Evolutionary conservation across 2,797 vertebrate genomes (phyloP).

Genomic region (Todus mexicanus): DNA sequence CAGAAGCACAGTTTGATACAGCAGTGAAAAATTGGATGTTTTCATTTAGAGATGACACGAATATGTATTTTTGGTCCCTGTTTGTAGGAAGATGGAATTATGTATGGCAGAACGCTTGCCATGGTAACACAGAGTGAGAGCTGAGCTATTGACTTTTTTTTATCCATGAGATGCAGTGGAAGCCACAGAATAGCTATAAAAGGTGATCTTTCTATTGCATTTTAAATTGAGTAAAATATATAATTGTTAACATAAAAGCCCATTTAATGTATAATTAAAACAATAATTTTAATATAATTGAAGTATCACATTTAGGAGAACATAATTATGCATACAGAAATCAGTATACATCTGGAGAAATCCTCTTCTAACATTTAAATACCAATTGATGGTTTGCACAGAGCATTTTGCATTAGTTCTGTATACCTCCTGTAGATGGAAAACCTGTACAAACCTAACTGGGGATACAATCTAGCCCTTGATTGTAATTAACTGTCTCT

Average conservation of each 20-base stretch:
- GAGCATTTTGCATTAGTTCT: not conserved
- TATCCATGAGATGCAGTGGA: not conserved
- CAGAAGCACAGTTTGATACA: not conserved
- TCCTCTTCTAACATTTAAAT: not conserved
- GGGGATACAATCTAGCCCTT: not conserved
- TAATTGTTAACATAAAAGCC: too few species aligned
- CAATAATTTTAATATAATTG: not conserved
- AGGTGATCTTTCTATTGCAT: not conserved
- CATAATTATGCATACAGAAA: not conserved
- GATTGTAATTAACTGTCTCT: not conserved
- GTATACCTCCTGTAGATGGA: rapidly evolving
- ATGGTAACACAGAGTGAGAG: not conserved
- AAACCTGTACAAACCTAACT: not conserved
- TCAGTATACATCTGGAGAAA: not conserved
- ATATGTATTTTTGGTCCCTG: conserved; percentile 2
- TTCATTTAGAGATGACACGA: not conserved
- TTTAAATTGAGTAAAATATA: not conserved
- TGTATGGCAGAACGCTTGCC: not conserved
- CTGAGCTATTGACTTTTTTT: not conserved
- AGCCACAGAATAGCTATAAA: not conserved
- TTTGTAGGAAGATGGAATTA: conserved; percentile 22
- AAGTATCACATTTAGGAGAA: not conserved
- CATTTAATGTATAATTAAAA: not conserved
- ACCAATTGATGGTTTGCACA: not conserved
- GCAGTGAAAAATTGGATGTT: not conserved